phyloP scores from a whole-genome alignment of 2,888 invertebrate genomes.

The Epiblema foenella region DNA sequence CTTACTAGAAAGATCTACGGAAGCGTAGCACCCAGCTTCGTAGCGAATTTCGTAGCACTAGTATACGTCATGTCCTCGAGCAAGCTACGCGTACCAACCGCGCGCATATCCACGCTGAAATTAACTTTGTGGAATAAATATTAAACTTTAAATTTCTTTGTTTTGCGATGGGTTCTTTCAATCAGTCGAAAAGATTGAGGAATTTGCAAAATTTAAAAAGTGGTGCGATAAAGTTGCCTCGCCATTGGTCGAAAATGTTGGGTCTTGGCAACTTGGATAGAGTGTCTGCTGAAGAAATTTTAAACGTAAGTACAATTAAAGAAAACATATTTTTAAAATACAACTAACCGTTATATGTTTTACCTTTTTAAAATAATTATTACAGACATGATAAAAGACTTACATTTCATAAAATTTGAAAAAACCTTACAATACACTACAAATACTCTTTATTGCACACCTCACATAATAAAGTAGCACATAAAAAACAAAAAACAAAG shows the following conservation, averaged over 20 bases:
- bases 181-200: constrained; percentile 57
- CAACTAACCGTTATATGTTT: no score
- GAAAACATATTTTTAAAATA: no score
- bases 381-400: no score
- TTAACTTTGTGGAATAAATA: background rate
- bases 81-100: constrained; percentile 51
- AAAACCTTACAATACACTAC: no score
- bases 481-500: no score
- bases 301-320: constrained; percentile 73
- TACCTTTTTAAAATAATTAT: no score
- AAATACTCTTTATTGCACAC: no score
- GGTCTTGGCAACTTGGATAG: constrained; percentile 62
- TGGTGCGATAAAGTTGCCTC: constrained; percentile 67
- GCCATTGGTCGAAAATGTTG: constrained; percentile 73
- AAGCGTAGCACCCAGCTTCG: constrained; percentile 37
- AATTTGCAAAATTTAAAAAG: constrained; percentile 67
- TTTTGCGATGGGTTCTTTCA: constrained; percentile 59
- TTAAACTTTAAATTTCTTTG: constrained; percentile 13
- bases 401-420: no score
- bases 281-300: constrained; percentile 64
- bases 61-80: constrained; percentile 56
- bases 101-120: constrained; percentile 29
- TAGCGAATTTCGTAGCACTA: constrained; percentile 46
- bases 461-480: no score
- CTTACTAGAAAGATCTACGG: constrained; percentile 11